Percentiles rank a stretch among this genome's conserved stretches.
Evolutionary conservation across 2,888 invertebrate genomes (phyloP).

Genomic region (Palloptera scutellata): DNA sequence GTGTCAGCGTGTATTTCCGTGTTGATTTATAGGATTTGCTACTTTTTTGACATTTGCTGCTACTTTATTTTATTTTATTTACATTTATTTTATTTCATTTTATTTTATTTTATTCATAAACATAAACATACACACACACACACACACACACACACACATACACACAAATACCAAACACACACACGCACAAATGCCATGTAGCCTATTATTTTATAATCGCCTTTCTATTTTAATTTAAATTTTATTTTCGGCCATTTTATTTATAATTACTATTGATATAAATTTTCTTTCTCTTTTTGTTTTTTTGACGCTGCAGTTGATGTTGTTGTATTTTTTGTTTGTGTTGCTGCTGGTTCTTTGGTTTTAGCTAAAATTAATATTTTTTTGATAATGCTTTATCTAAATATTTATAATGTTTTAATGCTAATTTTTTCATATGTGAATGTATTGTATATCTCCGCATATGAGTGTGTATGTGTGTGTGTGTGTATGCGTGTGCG

Average conservation of each 20-base stretch:
- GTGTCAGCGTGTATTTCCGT: conserved; percentile 23
- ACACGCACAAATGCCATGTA: too few species aligned
- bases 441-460: conserved; percentile 3
- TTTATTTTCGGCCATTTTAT: conserved; percentile 47
- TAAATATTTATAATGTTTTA: neutral
- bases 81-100: conserved; percentile 47
- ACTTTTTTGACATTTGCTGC: conserved; percentile 45
- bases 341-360: too few species aligned
- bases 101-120: conserved; percentile 36
- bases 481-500: neutral
- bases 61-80: conserved; percentile 46
- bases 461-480: conserved; percentile 19
- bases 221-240: conserved; percentile 42
- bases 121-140: too few species aligned
- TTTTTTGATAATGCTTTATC: conserved; percentile 43
- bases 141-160: too few species aligned
- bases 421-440: conserved; percentile 6
- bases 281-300: neutral
- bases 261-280: conserved; percentile 46
- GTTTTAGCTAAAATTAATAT: neutral
- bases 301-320: too few species aligned
- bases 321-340: too few species aligned
- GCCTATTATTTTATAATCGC: conserved; percentile 11
- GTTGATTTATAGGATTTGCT: conserved; percentile 59
- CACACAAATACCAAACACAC: too few species aligned